These are phyloP conservation scores for Vimba vimba DNA, from an alignment of 2,113 vertebrate genomes.

Conservation along the genomic window DNA sequence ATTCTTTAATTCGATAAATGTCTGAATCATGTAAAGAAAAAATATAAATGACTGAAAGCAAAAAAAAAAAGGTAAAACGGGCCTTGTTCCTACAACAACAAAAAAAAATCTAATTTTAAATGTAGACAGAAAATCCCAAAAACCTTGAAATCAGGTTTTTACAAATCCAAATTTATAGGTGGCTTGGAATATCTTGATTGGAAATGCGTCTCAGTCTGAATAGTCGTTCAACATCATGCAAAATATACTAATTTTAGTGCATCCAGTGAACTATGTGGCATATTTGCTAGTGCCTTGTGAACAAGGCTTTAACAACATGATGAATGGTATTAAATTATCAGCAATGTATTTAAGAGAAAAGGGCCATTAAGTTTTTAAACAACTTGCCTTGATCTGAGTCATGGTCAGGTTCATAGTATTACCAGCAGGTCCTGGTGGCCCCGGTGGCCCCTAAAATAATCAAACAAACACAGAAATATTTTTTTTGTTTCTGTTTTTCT, in stretches of 20 bases:
- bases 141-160: not conserved
- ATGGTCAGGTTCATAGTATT: conserved; percentile 69
- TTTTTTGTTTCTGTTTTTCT: too few species aligned
- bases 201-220: not conserved
- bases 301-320: not conserved
- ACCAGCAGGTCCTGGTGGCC: conserved; percentile 79
- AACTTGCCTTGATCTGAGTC: conserved; percentile 77
- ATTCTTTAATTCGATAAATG: not conserved
- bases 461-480: not conserved
- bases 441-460: conserved; percentile 78
- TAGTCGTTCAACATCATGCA: not conserved
- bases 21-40: not conserved
- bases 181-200: too few species aligned
- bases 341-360: not conserved
- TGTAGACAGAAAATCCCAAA: not conserved
- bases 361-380: not conserved
- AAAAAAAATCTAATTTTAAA: not conserved
- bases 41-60: not conserved
- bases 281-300: not conserved
- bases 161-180: not conserved
- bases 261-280: not conserved
- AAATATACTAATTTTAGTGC: not conserved
- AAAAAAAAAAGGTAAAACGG: not conserved
- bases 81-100: too few species aligned
- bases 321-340: not conserved